Percentiles rank a stretch among this genome's conserved stretches.
phyloP scores from a whole-genome alignment of 2,113 vertebrate species.

The Lepus europaeus region DNA sequence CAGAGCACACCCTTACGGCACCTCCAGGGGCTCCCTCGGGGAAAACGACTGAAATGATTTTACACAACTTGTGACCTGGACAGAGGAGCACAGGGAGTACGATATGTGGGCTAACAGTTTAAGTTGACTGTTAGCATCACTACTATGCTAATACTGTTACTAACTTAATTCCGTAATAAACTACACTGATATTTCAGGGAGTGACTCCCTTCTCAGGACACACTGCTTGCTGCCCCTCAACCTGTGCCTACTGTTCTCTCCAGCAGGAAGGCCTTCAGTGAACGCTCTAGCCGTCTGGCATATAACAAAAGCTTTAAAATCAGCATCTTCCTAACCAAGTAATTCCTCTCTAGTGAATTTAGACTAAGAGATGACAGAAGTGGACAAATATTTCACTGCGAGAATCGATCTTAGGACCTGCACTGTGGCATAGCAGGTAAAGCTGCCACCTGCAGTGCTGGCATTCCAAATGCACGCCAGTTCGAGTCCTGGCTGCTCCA shows the following conservation, averaged over 20 bases:
- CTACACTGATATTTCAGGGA: background rate
- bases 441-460: no score
- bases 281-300: background rate
- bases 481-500: no score
- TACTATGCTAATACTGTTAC: background rate
- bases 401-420: background rate
- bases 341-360: background rate
- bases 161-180: no score
- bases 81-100: background rate
- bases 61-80: background rate
- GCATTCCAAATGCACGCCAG: no score
- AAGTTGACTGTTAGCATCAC: background rate
- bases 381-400: background rate
- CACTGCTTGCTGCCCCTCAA: background rate
- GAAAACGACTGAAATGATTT: background rate
- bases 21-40: background rate
- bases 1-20: background rate
- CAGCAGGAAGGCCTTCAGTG: background rate
- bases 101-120: background rate
- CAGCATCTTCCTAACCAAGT: background rate
- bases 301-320: background rate
- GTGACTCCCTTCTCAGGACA: background rate
- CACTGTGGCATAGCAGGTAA: no score
- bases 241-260: background rate
- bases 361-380: background rate